Percentiles rank a stretch among this genome's conserved stretches.
Conservation (phyloP, 2,888 invertebrate genomes). For the Lumbricus terrestris region DNA sequence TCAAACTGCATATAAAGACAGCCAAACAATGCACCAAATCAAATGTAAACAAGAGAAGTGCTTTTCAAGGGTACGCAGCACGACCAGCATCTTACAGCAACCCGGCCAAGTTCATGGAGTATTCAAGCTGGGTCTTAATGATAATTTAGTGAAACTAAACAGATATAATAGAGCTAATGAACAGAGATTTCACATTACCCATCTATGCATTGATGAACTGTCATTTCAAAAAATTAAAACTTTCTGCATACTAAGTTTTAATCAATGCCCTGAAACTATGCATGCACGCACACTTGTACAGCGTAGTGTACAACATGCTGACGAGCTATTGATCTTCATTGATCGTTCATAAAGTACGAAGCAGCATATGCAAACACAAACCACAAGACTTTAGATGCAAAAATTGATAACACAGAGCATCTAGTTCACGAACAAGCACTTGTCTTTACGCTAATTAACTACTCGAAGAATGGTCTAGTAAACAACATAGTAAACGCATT, state of each 20-base stretch:
- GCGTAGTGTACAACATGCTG: not conserved
- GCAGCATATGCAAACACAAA: not conserved
- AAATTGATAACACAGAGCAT: not conserved
- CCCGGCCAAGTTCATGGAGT: not conserved
- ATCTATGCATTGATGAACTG: not conserved
- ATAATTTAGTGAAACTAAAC: not conserved
- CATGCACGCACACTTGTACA: not conserved
- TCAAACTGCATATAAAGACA: not conserved
- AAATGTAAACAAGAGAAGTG: not conserved
- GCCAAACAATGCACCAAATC: not conserved
- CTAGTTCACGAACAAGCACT: not conserved
- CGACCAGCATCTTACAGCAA: not conserved
- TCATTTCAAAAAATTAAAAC: not conserved
- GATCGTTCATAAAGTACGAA: not conserved
- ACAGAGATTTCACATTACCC: not conserved
- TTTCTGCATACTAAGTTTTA: not conserved
- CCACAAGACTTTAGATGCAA: not conserved
- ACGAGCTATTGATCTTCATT: conserved; percentile 3
- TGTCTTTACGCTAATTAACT: not conserved
- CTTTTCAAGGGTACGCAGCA: not conserved
- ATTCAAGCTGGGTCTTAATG: not conserved
- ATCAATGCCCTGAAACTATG: not conserved
- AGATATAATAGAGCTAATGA: not conserved
- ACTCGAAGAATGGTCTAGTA: too few species aligned
- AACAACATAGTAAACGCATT: not conserved